Base-by-base conservation (phyloP, 2,888 invertebrate genomes). In the Petrolisthes cinctipes region DNA sequence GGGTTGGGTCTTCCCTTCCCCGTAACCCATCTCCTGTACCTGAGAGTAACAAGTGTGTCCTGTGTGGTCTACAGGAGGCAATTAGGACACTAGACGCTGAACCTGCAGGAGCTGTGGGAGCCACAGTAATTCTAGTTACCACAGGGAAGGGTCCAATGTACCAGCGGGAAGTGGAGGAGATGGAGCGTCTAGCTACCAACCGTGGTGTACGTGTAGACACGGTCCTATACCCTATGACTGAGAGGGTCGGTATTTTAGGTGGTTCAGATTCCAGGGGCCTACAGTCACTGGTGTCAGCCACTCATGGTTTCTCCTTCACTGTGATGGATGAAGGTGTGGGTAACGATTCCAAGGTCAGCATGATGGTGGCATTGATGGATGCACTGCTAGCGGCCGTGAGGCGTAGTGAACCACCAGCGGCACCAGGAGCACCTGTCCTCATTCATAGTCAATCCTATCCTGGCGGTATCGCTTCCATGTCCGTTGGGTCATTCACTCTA, bases 361-460 rank as follows among this genome's bases (percentile, higher is more conserved):
- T 90, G 90, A 89, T 90, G 83, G 89, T 90, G 75, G 90, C 90
- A 7, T 86, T 90, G 75, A 90, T 90, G 90, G 90, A 90, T 75
- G 88, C 90, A 0, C 83, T 90, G 3, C 84, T 90, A 37, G 89
- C 90, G 5, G 89, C 90, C 0, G 86, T 86, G 81, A 56, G 86
- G 4, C 73, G 86, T 23, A 86, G 86, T 57, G 86, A 82, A 78
- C 56, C 83, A 79, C 54, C 82, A n/a, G 78, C 88, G 61, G 82
- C 88, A 20, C 83, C 83, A 23, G 83, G 88, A 54, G 81, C 83
- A 14, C 90, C 90, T 2, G 86, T 89, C 57, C 76, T 90, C 20
- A 85, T 90, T 51, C 89, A 86, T 71, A 89, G 89, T 61, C 54
- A 80, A 14, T 83, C 86, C 7, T 90, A 88, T 23, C 89, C 86